phyloP scores from a whole-genome alignment of 53 echinoderm and acorn worm genomes.

The Arbacia lixula region DNA sequence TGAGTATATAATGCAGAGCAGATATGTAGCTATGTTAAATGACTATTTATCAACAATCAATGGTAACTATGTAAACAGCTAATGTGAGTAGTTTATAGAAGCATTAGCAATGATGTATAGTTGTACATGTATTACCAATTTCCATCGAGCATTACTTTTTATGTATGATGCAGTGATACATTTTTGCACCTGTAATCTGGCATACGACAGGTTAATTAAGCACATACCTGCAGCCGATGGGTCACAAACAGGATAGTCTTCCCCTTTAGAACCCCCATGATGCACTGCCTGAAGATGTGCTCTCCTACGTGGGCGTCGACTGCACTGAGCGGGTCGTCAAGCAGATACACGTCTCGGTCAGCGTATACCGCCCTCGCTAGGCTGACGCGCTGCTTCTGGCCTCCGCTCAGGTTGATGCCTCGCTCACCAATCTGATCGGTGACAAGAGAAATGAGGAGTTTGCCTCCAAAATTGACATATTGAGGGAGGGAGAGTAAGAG shows the following conservation, averaged over 20 bases:
- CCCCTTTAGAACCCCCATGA: conserved; percentile 73
- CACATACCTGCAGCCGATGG: conserved; percentile 89
- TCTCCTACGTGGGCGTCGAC: conserved; percentile 89
- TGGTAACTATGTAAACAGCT: not conserved
- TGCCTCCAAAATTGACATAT: too few species aligned
- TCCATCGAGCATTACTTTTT: not conserved
- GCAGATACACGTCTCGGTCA: conserved; percentile 77
- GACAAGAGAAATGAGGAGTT: too few species aligned
- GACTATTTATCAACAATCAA: not conserved
- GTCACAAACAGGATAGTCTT: conserved; percentile 91
- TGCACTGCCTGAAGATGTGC: conserved; percentile 91
- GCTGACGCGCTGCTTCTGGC: conserved; percentile 90
- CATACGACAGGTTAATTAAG: not conserved
- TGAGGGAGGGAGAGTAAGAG: too few species aligned
- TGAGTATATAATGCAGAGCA: not conserved
- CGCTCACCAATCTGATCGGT: conserved; percentile 99
- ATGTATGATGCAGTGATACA: not conserved
- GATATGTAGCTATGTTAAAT: not conserved
- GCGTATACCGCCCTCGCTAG: conserved; percentile 89
- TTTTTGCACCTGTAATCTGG: too few species aligned
- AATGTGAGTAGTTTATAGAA: not conserved
- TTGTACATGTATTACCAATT: not conserved
- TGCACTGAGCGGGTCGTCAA: conserved; percentile 94
- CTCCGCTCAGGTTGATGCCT: conserved; percentile 92
- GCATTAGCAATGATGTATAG: not conserved